These are phyloP conservation scores for Mesoligia furuncula DNA, from an alignment of 2,888 invertebrate species.

Conservation along the genomic window DNA sequence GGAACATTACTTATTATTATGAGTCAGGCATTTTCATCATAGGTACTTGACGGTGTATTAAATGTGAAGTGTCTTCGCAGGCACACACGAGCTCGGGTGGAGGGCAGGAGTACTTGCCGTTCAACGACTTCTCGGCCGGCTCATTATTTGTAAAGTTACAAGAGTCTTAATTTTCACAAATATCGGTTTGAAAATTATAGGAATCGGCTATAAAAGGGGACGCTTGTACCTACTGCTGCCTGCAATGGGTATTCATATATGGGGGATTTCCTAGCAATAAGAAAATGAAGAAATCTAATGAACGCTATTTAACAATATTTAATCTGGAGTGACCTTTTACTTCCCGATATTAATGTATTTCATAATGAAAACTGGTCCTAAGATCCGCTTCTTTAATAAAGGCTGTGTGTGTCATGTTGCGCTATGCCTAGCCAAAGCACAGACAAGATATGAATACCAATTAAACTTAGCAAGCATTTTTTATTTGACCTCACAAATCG, in stretches of 20 bases:
- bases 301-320: neutral
- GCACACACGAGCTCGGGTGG: too few species aligned
- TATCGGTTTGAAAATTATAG: neutral
- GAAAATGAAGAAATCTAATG: neutral
- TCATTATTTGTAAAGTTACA: neutral
- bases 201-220: neutral
- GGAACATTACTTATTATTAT: too few species aligned
- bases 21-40: too few species aligned
- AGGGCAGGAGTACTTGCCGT: too few species aligned
- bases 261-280: neutral
- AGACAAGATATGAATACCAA: conserved; percentile 21
- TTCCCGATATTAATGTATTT: neutral
- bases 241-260: neutral
- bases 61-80: neutral
- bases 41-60: too few species aligned
- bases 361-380: neutral
- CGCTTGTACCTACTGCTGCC: neutral
- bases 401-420: neutral
- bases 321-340: neutral
- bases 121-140: too few species aligned
- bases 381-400: neutral
- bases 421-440: neutral
- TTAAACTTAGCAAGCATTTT: conserved; percentile 11
- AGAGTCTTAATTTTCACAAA: neutral
- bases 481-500: conserved; percentile 19